Conservation (phyloP, 2,113 vertebrate genomes). For the Corapipo altera region DNA sequence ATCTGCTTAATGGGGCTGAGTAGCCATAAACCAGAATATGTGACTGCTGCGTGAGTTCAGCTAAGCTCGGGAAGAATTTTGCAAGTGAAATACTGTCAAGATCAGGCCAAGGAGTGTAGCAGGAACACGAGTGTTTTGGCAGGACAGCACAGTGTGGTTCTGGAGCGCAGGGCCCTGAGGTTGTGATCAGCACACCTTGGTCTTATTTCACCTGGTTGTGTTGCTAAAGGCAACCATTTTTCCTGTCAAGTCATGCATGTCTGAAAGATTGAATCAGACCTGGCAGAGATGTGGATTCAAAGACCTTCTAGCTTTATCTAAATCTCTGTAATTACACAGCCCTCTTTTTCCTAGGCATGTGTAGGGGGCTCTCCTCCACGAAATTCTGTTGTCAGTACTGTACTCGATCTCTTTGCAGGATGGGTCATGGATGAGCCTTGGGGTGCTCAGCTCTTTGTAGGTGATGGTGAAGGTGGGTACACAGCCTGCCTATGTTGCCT, state of each 20-base stretch:
- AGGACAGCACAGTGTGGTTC: not conserved
- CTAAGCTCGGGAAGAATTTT: not conserved
- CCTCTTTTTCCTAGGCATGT: not conserved
- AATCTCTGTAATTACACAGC: not conserved
- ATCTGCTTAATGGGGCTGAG: not conserved
- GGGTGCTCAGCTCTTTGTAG: not conserved
- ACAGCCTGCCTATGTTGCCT: not conserved
- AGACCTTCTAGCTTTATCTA: not conserved
- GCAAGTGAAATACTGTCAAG: not conserved
- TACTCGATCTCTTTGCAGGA: not conserved
- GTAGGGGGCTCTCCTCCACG: not conserved
- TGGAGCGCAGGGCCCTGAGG: not conserved
- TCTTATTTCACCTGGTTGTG: not conserved
- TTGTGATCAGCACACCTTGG: not conserved
- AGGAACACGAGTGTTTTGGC: not conserved
- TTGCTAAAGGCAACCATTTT: slow-evolving; percentile 15
- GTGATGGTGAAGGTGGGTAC: not conserved
- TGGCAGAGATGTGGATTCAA: not conserved
- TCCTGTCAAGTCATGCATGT: not conserved
- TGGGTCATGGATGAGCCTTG: not conserved
- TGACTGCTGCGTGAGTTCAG: not conserved
- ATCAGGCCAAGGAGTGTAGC: not conserved
- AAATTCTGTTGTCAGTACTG: not conserved
- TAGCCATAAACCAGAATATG: not conserved
- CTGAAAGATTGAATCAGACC: not conserved